These are phyloP conservation scores for Halichondria panicea DNA, from an alignment of 37 sponge, comb jelly and placozoan genomes.

Conservation along the genomic window DNA sequence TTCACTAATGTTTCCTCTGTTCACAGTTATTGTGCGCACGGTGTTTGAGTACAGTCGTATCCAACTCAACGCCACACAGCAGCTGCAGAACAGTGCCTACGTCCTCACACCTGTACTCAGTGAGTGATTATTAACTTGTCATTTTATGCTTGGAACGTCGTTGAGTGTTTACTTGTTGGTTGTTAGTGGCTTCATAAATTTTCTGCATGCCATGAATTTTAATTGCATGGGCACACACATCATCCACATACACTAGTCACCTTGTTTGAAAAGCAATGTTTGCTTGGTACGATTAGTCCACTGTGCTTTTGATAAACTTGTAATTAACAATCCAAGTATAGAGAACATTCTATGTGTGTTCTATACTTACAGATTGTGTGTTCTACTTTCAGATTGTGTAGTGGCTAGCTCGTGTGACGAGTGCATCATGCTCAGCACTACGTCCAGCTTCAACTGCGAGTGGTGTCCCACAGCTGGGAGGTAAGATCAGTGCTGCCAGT, in stretches of 20 bases:
- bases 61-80: neutral
- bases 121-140: conserved; percentile 38
- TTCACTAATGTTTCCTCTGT: neutral
- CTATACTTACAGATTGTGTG: neutral
- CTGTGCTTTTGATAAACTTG: too few species aligned
- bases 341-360: neutral
- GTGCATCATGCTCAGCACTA: conserved; percentile 18
- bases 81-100: conserved; percentile 35
- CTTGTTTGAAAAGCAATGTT: too few species aligned
- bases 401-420: conserved; percentile 32
- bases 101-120: conserved; percentile 50
- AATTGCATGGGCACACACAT: neutral
- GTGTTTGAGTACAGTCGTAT: conserved; percentile 43
- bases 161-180: too few species aligned
- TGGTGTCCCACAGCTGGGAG: conserved; percentile 57
- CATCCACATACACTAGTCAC: neutral
- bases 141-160: too few species aligned
- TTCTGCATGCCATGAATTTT: neutral
- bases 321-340: neutral
- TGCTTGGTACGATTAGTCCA: too few species aligned
- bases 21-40: conserved; percentile 11
- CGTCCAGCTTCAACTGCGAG: conserved; percentile 50
- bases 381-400: conserved; percentile 23
- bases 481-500: conserved; percentile 15
- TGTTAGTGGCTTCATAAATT: too few species aligned